Percentiles rank a stretch among this genome's conserved stretches.
Conservation (phyloP, 2,888 invertebrate genomes). For the Serrognathus titanus region DNA sequence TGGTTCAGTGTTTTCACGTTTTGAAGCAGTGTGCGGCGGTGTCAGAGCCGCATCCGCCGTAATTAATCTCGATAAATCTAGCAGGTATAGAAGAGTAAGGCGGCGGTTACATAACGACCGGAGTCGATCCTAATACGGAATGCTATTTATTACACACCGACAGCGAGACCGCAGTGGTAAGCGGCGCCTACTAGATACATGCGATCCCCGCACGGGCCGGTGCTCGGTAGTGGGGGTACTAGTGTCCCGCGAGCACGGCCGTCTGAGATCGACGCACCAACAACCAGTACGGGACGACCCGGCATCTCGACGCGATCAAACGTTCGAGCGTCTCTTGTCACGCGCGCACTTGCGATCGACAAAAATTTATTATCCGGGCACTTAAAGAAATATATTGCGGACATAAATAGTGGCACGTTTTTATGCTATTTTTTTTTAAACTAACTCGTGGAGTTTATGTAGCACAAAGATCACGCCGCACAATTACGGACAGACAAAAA, state of each 20-base stretch:
- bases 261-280: conserved; percentile 40
- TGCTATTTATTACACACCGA: conserved; percentile 29
- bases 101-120: conserved; percentile 22
- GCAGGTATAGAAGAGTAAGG: conserved; percentile 3
- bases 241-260: conserved; percentile 39
- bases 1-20: too few relatives aligned
- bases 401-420: not conserved
- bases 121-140: conserved; percentile 24
- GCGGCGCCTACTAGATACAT: conserved; percentile 37
- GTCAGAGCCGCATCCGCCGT: not conserved
- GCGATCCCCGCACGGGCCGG: conserved; percentile 44
- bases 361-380: not conserved
- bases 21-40: too few relatives aligned
- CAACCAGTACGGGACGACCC: conserved; percentile 43
- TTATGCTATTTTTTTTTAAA: not conserved
- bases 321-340: conserved; percentile 14
- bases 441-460: too few relatives aligned
- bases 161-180: conserved; percentile 32
- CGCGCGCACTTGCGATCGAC: conserved; percentile 17
- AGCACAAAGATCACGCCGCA: not conserved
- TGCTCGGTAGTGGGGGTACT: conserved; percentile 31
- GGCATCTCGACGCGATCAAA: conserved; percentile 30
- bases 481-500: not conserved
- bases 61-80: conserved; percentile 2
- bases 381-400: too few relatives aligned